Percentiles rank a stretch among this genome's conserved stretches.
These are phyloP conservation scores for Choristoneura fumiferana DNA, from an alignment of 1,140 invertebrate species.

Conservation along the genomic window DNA sequence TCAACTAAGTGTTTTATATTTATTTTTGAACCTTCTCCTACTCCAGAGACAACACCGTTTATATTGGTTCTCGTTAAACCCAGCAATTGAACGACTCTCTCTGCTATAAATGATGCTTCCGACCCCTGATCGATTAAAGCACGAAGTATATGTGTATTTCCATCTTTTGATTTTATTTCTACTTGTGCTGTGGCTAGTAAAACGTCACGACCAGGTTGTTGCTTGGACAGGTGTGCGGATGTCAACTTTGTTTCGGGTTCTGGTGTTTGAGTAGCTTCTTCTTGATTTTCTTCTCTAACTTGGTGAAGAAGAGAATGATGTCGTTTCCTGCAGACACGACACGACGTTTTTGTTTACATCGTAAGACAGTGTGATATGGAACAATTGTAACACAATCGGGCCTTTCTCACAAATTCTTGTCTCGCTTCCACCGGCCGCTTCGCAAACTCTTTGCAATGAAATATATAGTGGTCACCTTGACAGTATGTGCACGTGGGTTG, in stretches of 20 bases:
- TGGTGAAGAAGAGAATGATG: too few relatives aligned
- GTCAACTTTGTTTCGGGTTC: too few relatives aligned
- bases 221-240: too few relatives aligned
- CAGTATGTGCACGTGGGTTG: constrained; percentile 24
- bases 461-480: constrained; percentile 27
- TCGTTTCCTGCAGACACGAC: constrained; percentile 28
- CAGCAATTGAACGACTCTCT: constrained; percentile 27
- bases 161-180: too few relatives aligned
- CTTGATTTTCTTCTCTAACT: too few relatives aligned
- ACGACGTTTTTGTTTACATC: constrained; percentile 29
- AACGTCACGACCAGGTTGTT: too few relatives aligned
- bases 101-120: constrained; percentile 2
- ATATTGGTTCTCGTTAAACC: constrained; percentile 27
- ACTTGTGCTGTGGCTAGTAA: too few relatives aligned
- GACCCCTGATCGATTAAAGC: too few relatives aligned
- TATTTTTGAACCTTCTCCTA: constrained; percentile 34
- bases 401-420: constrained; percentile 28
- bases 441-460: constrained; percentile 34
- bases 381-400: constrained; percentile 37
- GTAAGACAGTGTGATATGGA: constrained; percentile 24
- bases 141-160: too few relatives aligned
- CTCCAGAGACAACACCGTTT: too few relatives aligned
- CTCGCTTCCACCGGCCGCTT: constrained; percentile 23
- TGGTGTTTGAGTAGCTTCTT: too few relatives aligned
- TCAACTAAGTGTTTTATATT: too few relatives aligned